Base-by-base conservation (phyloP, 2,888 invertebrate genomes). In the Drosophila differens region DNA sequence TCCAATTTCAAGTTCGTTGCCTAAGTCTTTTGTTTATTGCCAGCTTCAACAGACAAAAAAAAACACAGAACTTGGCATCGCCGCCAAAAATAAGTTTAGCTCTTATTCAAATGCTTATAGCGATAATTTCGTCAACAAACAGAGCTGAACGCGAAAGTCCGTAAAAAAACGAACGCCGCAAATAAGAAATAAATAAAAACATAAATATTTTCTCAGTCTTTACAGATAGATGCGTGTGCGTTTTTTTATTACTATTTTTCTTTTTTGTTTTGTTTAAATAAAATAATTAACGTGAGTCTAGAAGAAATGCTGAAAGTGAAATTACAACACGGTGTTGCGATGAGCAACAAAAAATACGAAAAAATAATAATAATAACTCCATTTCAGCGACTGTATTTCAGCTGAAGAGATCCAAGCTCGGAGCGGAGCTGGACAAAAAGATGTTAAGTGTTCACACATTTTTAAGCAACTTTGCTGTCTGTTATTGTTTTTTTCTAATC, bases 91-190 rank as follows among this genome's bases (percentile, higher is more conserved):
- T 52, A 65, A 71, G 69, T 59, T 73, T 71, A 28, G 55, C 32
- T 62, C 74, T 82, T 84, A 79, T 76, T 76, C 74, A 63, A 60
- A 59, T 47, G 60, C 62, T 76, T 54, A 73, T 74, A 60, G 73
- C 77, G 66, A 81, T 83, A 82, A 88, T 88, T 90, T 77, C 76
- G 78, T 75, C 71, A 74, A 74, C 79, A 88, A 88, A 82, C 90
- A 88, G 87, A 88, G 68, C 90, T 88, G 90, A 87, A 87, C 87
- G 82, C 90, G 83, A 90, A 88, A 90, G 88, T 81, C 71, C 55
- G 79, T 74, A 57, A 83, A 86, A 72, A 62, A 62, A 16, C 37
- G 25, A 52, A 59, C 67, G 57, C 61, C 59, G 71, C 41, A 25
- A 61, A 47, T 47, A 41, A 66, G 66, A 75, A 78, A 74, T 62